phyloP scores from a whole-genome alignment of 2,888 invertebrate species.

The Parochlus steinenii region DNA sequence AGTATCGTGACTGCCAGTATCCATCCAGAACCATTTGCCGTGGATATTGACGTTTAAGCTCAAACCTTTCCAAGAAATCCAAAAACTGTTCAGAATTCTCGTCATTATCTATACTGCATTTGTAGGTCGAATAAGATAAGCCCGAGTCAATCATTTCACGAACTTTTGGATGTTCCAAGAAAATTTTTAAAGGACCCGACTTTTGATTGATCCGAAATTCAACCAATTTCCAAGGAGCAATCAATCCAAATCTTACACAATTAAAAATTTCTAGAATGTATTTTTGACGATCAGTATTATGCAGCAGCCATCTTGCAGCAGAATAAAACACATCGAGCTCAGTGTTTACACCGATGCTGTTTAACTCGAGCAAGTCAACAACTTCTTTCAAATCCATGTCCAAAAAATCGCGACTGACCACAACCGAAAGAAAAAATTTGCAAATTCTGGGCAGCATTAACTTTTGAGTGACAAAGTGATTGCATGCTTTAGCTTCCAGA shows the following conservation, averaged over 20 bases:
- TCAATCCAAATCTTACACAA: slow-evolving; percentile 60
- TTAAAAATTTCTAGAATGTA: slow-evolving; percentile 43
- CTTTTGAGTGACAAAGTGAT: slow-evolving; percentile 21
- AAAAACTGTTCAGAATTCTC: background rate
- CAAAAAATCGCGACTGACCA: slow-evolving; percentile 57
- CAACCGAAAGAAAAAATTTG: slow-evolving; percentile 58
- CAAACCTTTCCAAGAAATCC: slow-evolving; percentile 6
- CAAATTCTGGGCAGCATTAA: slow-evolving; percentile 44
- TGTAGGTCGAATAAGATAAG: slow-evolving; percentile 37
- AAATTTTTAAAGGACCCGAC: slow-evolving; percentile 50
- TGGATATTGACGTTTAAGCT: background rate
- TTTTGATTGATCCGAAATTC: slow-evolving; percentile 59
- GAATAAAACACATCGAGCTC: slow-evolving; percentile 34
- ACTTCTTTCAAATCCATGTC: slow-evolving; percentile 47
- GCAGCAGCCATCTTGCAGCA: slow-evolving; percentile 60
- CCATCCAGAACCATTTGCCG: slow-evolving; percentile 3
- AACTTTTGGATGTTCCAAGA: slow-evolving; percentile 48
- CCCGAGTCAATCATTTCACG: slow-evolving; percentile 67
- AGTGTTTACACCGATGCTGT: slow-evolving; percentile 57
- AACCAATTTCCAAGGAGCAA: slow-evolving; percentile 65
- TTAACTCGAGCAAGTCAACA: slow-evolving; percentile 48
- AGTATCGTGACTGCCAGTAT: slow-evolving; percentile 1
- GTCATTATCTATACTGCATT: background rate
- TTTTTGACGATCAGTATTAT: slow-evolving; percentile 39
- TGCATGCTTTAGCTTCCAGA: slow-evolving; percentile 38